phyloP scores from a whole-genome alignment of 2,797 vertebrate species.

The Aythya fuligula region DNA sequence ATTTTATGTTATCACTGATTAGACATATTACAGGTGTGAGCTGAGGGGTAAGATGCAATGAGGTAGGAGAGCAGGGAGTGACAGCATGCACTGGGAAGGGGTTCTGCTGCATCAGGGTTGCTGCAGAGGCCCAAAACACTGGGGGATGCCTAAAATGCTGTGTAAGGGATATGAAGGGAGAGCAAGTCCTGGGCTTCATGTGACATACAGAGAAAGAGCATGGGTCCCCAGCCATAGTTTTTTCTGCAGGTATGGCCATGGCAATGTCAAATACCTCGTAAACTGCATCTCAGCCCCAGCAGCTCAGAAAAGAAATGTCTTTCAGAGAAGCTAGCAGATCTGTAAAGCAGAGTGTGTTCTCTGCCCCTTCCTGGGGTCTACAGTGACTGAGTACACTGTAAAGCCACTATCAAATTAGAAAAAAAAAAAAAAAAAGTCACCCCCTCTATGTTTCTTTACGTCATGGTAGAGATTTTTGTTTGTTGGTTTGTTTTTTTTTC shows the following conservation, averaged over 20 bases:
- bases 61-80: neutral
- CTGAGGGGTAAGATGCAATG: fast-evolving
- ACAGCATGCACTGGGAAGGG: fast-evolving
- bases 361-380: neutral
- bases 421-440: neutral
- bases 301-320: neutral
- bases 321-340: neutral
- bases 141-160: fast-evolving
- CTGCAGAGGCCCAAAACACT: neutral
- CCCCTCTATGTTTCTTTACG: fast-evolving
- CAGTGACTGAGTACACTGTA: neutral
- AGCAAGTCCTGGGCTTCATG: fast-evolving
- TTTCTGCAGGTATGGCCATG: neutral
- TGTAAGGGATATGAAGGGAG: neutral
- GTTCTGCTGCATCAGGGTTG: fast-evolving
- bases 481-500: neutral
- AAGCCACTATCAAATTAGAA: neutral
- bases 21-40: fast-evolving
- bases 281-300: neutral
- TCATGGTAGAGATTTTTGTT: neutral
- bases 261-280: neutral
- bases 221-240: neutral
- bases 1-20: neutral
- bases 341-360: neutral
- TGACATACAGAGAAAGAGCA: fast-evolving